Evolutionary conservation across 2,113 vertebrate species (phyloP).

Genomic region (Eudyptes chrysolophus): DNA sequence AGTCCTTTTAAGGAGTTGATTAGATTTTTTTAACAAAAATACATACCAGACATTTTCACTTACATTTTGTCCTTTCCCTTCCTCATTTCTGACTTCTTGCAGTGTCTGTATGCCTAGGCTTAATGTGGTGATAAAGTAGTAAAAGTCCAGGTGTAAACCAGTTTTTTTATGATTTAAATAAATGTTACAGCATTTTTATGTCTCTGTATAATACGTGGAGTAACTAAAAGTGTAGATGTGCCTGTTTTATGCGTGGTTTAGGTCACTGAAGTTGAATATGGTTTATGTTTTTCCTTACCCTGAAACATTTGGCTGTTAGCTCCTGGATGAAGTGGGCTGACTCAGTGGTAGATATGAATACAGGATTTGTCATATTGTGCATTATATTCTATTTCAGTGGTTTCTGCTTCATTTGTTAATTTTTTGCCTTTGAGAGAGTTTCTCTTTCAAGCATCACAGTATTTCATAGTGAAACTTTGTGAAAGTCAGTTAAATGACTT

Average conservation of each 20-base stretch:
- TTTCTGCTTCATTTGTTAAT: background rate
- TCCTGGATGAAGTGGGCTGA: background rate
- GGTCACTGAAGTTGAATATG: background rate
- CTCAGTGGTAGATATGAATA: background rate
- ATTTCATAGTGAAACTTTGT: background rate
- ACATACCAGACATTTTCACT: background rate
- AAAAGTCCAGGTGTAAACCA: background rate
- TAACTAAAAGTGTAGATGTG: conserved; percentile 13
- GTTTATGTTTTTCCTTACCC: background rate
- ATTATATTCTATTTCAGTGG: background rate
- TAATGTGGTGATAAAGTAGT: background rate
- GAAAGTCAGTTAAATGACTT: background rate
- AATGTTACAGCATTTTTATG: background rate
- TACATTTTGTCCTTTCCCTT: background rate
- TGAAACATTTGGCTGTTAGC: background rate
- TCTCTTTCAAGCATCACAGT: background rate
- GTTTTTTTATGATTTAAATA: background rate
- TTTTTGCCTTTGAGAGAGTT: background rate
- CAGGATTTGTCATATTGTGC: background rate
- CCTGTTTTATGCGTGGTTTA: background rate
- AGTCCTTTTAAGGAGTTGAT: background rate
- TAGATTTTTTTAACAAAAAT: background rate
- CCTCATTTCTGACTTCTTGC: background rate
- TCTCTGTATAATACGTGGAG: background rate
- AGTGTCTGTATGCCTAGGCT: background rate